These are phyloP conservation scores for Malurus cyaneus DNA, from an alignment of 2,113 vertebrate species.

Conservation along the genomic window DNA sequence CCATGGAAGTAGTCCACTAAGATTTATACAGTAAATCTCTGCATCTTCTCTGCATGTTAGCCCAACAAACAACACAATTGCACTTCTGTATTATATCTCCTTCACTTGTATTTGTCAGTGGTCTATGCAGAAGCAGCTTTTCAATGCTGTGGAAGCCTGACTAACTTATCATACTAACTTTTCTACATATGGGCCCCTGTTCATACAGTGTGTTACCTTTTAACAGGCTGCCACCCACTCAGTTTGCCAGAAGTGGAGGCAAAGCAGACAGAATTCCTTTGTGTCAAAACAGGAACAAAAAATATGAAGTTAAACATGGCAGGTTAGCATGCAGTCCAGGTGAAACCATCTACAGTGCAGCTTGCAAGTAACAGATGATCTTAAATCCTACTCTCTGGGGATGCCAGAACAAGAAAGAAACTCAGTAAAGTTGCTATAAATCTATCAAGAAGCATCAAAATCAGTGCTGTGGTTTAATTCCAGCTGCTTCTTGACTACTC, in stretches of 20 bases:
- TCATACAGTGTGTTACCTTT: fast-evolving
- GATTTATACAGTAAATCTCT: background rate
- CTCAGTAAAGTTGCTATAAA: background rate
- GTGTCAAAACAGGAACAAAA: background rate
- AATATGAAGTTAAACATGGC: background rate
- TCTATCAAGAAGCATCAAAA: background rate
- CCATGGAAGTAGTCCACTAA: background rate
- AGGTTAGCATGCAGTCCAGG: background rate
- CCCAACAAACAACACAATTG: background rate
- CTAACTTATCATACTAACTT: background rate
- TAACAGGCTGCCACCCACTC: background rate
- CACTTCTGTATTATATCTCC: background rate
- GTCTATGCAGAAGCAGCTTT: background rate
- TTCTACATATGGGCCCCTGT: background rate
- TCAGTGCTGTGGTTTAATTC: background rate
- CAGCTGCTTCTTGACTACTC: no score
- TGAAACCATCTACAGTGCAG: background rate
- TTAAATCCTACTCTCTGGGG: background rate
- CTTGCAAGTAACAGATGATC: background rate
- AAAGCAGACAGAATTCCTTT: background rate
- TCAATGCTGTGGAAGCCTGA: background rate
- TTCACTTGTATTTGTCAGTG: background rate
- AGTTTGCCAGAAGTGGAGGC: background rate
- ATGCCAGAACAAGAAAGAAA: background rate
- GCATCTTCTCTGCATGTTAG: background rate